phyloP scores from a whole-genome alignment of 2,888 invertebrate genomes.

The Timandra comae region DNA sequence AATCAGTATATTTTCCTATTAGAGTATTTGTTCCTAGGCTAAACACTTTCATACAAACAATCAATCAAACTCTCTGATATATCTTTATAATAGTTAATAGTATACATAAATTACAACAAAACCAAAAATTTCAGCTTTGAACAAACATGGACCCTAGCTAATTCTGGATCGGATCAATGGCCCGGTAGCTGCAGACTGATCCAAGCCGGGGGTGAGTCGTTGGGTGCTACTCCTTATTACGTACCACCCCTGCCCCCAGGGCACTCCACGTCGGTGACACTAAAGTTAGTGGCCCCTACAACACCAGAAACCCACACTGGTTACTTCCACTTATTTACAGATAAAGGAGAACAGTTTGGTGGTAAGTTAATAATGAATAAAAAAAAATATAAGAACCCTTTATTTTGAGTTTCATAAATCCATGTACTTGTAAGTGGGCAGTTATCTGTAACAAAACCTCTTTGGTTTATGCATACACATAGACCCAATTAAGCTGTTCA shows the following conservation, averaged over 20 bases:
- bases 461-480: too few species aligned
- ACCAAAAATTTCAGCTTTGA: slow-evolving; percentile 84
- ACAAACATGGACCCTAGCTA: slow-evolving; percentile 92
- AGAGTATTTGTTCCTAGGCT: too few species aligned
- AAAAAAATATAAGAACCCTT: too few species aligned
- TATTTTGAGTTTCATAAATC: too few species aligned
- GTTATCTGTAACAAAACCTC: too few species aligned
- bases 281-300: slow-evolving; percentile 88
- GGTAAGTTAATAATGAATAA: slow-evolving; percentile 71
- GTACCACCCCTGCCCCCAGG: slow-evolving; percentile 86
- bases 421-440: too few species aligned
- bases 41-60: too few species aligned
- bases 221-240: slow-evolving; percentile 70
- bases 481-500: too few species aligned
- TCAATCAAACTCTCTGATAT: too few species aligned
- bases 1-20: too few species aligned
- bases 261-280: slow-evolving; percentile 83
- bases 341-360: slow-evolving; percentile 93
- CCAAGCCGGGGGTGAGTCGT: slow-evolving; percentile 80
- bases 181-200: slow-evolving; percentile 88
- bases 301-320: slow-evolving; percentile 86
- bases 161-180: slow-evolving; percentile 92
- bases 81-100: too few species aligned
- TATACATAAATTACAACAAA: too few species aligned
- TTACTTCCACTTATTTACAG: slow-evolving; percentile 92